Conservation (phyloP, 2,888 invertebrate species). For the Caenorhabditis uteleia region DNA sequence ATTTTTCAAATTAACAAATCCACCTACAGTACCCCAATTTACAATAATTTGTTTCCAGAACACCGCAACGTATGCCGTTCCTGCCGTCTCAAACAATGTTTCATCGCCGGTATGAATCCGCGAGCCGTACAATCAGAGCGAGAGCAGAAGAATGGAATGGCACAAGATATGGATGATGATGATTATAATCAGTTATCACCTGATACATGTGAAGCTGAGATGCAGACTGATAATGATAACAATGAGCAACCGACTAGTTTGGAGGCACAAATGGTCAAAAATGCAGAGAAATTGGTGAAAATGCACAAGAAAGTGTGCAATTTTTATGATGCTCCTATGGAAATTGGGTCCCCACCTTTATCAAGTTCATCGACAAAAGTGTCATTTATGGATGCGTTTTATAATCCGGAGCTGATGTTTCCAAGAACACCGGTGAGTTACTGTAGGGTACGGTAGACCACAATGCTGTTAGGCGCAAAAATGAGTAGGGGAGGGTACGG, state of each 20-base stretch:
- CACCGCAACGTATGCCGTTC: slow-evolving; percentile 64
- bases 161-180: slow-evolving; percentile 35
- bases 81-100: slow-evolving; percentile 59
- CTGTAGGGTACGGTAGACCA: too few species aligned
- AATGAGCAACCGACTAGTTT: slow-evolving; percentile 5
- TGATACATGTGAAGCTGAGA: slow-evolving; percentile 42
- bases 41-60: slow-evolving; percentile 38
- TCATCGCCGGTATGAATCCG: slow-evolving; percentile 62
- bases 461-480: too few species aligned
- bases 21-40: too few species aligned
- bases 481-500: too few species aligned
- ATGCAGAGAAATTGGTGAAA: slow-evolving; percentile 42
- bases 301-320: slow-evolving; percentile 46
- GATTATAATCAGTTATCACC: slow-evolving; percentile 37
- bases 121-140: slow-evolving; percentile 57
- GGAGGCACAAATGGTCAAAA: slow-evolving; percentile 24
- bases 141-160: slow-evolving; percentile 28
- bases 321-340: too few species aligned
- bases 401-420: slow-evolving; percentile 46
- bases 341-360: too few species aligned
- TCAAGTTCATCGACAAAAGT: slow-evolving; percentile 24
- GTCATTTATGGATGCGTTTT: slow-evolving; percentile 53
- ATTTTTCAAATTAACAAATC: not conserved
- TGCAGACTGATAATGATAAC: slow-evolving; percentile 42
- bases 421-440: slow-evolving; percentile 34